Percentiles rank a stretch among this genome's conserved stretches.
phyloP scores from a whole-genome alignment of 2,113 vertebrate species.

The Semicossyphus pulcher region DNA sequence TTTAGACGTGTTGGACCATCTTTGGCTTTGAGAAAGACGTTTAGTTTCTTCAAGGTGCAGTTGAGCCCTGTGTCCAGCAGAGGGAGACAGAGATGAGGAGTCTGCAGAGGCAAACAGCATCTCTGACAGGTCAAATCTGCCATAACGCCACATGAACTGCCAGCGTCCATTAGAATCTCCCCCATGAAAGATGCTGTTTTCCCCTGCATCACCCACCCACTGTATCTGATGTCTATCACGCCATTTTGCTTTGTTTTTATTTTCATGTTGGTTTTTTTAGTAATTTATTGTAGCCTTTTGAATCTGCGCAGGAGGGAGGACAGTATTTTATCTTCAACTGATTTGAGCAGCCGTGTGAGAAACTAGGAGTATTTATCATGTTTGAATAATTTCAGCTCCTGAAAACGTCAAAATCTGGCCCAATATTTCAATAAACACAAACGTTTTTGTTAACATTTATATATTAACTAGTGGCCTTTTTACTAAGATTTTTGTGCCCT shows the following conservation, averaged over 20 bases:
- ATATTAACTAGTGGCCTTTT: constrained; percentile 64
- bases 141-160: constrained; percentile 13
- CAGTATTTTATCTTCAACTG: constrained; percentile 73
- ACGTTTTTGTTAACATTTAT: constrained; percentile 38
- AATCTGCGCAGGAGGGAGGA: constrained; percentile 69
- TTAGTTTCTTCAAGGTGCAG: not conserved
- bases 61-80: constrained; percentile 49
- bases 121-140: not conserved
- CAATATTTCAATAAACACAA: constrained; percentile 53
- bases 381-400: constrained; percentile 43
- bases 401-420: constrained; percentile 35
- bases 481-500: constrained; percentile 6
- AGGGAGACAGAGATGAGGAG: constrained; percentile 53
- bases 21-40: not conserved
- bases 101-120: not conserved
- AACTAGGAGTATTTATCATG: constrained; percentile 62
- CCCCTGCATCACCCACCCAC: constrained; percentile 35
- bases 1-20: constrained; percentile 29
- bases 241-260: constrained; percentile 46
- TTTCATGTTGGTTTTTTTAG: constrained; percentile 70
- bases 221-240: constrained; percentile 43
- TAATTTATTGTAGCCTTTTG: constrained; percentile 89
- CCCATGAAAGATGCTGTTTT: constrained; percentile 54
- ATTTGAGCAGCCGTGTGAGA: constrained; percentile 57
- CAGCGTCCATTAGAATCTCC: constrained; percentile 25